Conservation (phyloP, 1,140 invertebrate species). For the Hypothenemus hampei region DNA sequence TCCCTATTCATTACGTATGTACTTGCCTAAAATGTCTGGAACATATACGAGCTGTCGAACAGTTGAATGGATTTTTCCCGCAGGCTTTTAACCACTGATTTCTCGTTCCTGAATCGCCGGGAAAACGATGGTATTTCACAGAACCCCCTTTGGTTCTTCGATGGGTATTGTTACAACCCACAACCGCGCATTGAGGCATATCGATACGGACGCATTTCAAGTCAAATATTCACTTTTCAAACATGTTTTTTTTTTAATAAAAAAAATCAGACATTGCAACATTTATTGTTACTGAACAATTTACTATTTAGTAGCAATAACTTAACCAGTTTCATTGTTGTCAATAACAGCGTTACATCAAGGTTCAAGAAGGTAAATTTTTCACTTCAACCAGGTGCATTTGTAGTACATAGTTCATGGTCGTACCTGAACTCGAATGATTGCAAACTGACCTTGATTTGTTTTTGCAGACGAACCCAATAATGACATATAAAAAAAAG, state of each 20-base stretch:
- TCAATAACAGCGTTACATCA: slow-evolving; percentile 3
- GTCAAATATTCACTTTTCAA: too few relatives aligned
- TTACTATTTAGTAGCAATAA: neutral
- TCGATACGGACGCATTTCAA: slow-evolving; percentile 24
- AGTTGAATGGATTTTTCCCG: slow-evolving; percentile 51
- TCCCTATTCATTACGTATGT: neutral
- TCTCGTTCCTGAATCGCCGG: slow-evolving; percentile 51
- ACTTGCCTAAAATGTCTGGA: slow-evolving; percentile 50
- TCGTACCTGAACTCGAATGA: slow-evolving; percentile 4
- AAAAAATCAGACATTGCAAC: too few relatives aligned
- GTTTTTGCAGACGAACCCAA: slow-evolving; percentile 6
- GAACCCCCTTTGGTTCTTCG: slow-evolving; percentile 53
- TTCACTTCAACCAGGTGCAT: slow-evolving; percentile 13
- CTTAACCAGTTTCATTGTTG: slow-evolving; percentile 2
- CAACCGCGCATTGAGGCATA: slow-evolving; percentile 57
- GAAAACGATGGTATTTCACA: slow-evolving; percentile 56
- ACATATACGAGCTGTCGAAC: slow-evolving; percentile 54
- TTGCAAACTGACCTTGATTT: slow-evolving; percentile 11
- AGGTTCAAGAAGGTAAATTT: slow-evolving; percentile 10
- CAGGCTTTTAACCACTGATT: slow-evolving; percentile 51
- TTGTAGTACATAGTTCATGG: slow-evolving; percentile 24
- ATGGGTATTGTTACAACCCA: slow-evolving; percentile 54
- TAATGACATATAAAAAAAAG: neutral
- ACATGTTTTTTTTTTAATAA: too few relatives aligned
- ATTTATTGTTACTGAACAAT: too few relatives aligned